Base-by-base conservation (phyloP, 2,113 vertebrate species). In the Calidris pygmaea region DNA sequence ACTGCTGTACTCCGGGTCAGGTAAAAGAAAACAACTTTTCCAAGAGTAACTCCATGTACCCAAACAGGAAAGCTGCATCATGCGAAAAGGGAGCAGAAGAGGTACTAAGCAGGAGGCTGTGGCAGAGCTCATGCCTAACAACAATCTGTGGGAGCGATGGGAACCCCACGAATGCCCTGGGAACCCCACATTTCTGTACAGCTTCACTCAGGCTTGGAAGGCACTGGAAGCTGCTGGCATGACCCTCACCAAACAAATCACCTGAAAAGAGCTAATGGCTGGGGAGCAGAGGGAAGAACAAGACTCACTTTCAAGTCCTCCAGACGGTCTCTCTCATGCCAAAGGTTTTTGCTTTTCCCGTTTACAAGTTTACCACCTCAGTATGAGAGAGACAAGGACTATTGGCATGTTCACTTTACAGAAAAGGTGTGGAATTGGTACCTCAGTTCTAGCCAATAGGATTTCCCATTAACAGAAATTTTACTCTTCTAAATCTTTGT, bases 381-480 rank as follows among this genome's bases (percentile, higher is more conserved):
- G 20, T 4, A n/a, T 7, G 29, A 77, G 10, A 62, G 10, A 67
- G n/a, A 56, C 19, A 87, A 53, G 20, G 34, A 29, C 30, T 37
- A 58, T 65, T 18, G 20, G 24, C 19, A 63, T 0, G 0, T 30
- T n/a, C 3, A 3, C 32, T 47, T 59, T 41, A 67, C 0, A 78
- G n/a, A 81, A 71, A 75, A 83, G 11, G 6, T 32, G 12, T 22
- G 37, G 55, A 96, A 53, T 0, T 48, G 30, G 30, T 39, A 70
- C 21, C 16, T 66, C 29, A 5, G 29, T 10, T 71, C 60, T 35
- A 19, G 43, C 19, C 37, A 71, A 24, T 2, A 5, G 7, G 5
- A 30, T 5, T 87, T 76, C 22, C 47, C 23, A 71, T 20, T 37
- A 76, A 89, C n/a, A 66, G 35, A 43, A 58, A 72, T 52, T 79